A percentile compares a stretch with the other conserved stretches of the same genome.
phyloP scores from a whole-genome alignment of 1,140 invertebrate genomes.

The Lordiphosa stackelbergi region DNA sequence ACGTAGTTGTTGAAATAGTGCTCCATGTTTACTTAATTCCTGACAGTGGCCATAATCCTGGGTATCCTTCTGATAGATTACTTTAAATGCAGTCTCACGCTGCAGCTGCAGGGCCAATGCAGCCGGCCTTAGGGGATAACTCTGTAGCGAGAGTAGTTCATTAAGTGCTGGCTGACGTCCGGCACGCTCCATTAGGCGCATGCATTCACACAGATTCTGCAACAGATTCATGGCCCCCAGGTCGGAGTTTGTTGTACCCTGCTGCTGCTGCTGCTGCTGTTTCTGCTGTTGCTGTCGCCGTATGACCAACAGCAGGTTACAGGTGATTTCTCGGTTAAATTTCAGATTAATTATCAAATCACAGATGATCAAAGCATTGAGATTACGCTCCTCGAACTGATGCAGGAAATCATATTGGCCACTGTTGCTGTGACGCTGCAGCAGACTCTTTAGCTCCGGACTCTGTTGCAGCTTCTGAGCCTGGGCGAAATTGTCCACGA shows the following conservation, averaged over 20 bases:
- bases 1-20: constrained; percentile 54
- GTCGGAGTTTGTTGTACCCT: constrained; percentile 14
- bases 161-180: constrained; percentile 30
- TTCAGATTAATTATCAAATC: constrained; percentile 68
- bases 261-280: constrained; percentile 14
- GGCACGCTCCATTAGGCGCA: constrained; percentile 49
- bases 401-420: constrained; percentile 56
- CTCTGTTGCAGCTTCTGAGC: constrained; percentile 58
- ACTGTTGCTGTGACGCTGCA: constrained; percentile 44
- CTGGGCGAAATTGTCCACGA: constrained; percentile 75
- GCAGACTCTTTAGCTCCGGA: constrained; percentile 39
- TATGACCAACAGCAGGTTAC: constrained; percentile 63
- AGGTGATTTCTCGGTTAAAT: constrained; percentile 67
- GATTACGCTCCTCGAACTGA: constrained; percentile 60
- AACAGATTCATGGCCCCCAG: constrained; percentile 60
- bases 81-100: constrained; percentile 45
- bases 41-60: constrained; percentile 38
- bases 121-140: constrained; percentile 47
- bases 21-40: constrained; percentile 39
- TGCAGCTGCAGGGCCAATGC: constrained; percentile 51
- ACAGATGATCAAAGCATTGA: constrained; percentile 59
- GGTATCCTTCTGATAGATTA: constrained; percentile 31
- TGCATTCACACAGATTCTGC: constrained; percentile 65
- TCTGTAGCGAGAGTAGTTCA: constrained; percentile 44
- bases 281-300: constrained; percentile 59